Base-by-base conservation (phyloP, 2,797 vertebrate species). In the Spinibarbus caldwelli region DNA sequence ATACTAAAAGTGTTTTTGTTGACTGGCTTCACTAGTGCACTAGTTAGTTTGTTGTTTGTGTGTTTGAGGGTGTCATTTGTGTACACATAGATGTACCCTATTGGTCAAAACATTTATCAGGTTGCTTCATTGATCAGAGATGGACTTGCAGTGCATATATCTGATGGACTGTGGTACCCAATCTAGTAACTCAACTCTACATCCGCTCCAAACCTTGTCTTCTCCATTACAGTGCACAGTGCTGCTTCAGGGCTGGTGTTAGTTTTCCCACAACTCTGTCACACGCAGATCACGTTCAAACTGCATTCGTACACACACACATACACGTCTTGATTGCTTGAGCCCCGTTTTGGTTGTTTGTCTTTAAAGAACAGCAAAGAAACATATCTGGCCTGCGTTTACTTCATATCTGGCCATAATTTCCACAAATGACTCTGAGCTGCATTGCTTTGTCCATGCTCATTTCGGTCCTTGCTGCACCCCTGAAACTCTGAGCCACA, bases 201-300 rank as follows among this genome's bases (percentile, higher is more conserved):
- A 77, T 89, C 80, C 83, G 70, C 85, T 89, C 66, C 78, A 81
- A 84, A 71, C 80, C 59, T 67, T 1, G 14, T 73, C 82, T 77
- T 90, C 85, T 89, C 85, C 10, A 70, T 89, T 88, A 88, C 89
- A 86, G 31, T 72, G 49, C 64, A 67, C 86, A 85, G 85, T 86
- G 80, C 84, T 86, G 73, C 85, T 82, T 85, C 52, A 84, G 86
- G 82, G 86, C 82, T 87, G 78, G 86, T 87, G 72, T 84, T 87
- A 68, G 86, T 80, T 87, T 87, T 84, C 86, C 64, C 78, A 84
- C 77, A 85, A 73, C 76, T 72, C 86, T 87, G 78, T 89, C 78
- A 88, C 86, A 86, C 71, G 80, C 84, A 87, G 78, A 87, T 87
- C 78, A 88, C 78, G 57, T 86, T 85, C 66, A 87, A 81, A 77